Evolutionary conservation across 2,888 invertebrate genomes (phyloP).

Genomic region (Ryuthela nishihirai): DNA sequence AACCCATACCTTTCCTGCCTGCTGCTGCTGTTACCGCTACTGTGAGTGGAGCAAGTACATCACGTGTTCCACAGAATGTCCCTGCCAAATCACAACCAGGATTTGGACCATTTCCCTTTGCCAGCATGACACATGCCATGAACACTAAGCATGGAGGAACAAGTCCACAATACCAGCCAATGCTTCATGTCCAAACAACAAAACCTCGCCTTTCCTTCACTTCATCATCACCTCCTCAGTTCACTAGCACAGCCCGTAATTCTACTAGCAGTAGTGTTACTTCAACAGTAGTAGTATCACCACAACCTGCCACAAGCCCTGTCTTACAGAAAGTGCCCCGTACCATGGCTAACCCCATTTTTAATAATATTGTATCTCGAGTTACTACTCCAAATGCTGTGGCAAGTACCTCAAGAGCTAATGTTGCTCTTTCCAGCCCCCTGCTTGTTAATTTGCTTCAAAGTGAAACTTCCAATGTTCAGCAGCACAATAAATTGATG

Average conservation of each 20-base stretch:
- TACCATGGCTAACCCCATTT: slow-evolving; percentile 37
- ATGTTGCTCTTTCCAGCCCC: slow-evolving; percentile 78
- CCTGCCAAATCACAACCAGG: slow-evolving; percentile 54
- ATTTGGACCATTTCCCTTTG: slow-evolving; percentile 71
- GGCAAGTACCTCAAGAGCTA: slow-evolving; percentile 44
- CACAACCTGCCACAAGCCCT: slow-evolving; percentile 35
- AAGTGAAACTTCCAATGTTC: slow-evolving; percentile 60
- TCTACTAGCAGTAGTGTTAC: slow-evolving; percentile 40
- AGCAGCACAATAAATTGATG: slow-evolving; percentile 35
- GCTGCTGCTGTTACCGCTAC: slow-evolving; percentile 32
- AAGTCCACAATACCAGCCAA: slow-evolving; percentile 25
- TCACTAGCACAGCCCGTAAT: slow-evolving; percentile 26
- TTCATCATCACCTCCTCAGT: slow-evolving; percentile 35
- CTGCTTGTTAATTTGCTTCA: slow-evolving; percentile 85
- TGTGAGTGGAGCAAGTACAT: slow-evolving; percentile 9
- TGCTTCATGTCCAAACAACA: slow-evolving; percentile 22
- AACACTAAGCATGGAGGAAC: slow-evolving; percentile 66
- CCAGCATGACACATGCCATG: slow-evolving; percentile 82
- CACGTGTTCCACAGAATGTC: slow-evolving; percentile 46
- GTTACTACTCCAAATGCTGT: slow-evolving; percentile 22
- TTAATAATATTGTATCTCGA: slow-evolving; percentile 32
- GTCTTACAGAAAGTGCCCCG: slow-evolving; percentile 45
- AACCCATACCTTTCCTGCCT: slow-evolving; percentile 56
- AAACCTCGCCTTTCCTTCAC: slow-evolving; percentile 21
- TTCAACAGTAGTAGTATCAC: slow-evolving; percentile 42